Evolutionary conservation across 2,888 invertebrate species (phyloP).

Genomic region (Gymnocheta viridis): DNA sequence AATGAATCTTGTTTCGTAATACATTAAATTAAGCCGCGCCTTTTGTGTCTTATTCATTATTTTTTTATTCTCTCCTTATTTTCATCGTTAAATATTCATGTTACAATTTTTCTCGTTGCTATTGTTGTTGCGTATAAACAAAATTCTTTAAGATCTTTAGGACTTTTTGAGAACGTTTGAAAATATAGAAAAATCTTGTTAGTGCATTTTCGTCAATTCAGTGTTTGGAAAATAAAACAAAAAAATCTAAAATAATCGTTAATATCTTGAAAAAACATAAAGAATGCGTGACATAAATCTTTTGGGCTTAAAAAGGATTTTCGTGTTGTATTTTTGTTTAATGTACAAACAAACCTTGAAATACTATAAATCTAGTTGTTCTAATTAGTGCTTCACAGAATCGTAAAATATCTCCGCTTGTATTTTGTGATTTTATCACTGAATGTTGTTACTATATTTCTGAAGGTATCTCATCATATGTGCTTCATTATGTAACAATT

Average conservation of each 20-base stretch:
- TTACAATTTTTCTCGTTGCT: slow-evolving; percentile 32
- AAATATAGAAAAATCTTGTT: slow-evolving; percentile 15
- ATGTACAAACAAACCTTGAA: slow-evolving; percentile 34
- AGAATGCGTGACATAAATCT: slow-evolving; percentile 62
- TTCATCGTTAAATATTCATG: slow-evolving; percentile 54
- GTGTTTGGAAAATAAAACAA: slow-evolving; percentile 11
- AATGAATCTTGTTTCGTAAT: slow-evolving; percentile 47
- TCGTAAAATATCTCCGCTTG: background rate
- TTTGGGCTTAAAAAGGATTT: slow-evolving; percentile 60
- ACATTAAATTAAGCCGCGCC: slow-evolving; percentile 53
- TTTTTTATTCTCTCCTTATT: slow-evolving; percentile 33
- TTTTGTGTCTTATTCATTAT: slow-evolving; percentile 36
- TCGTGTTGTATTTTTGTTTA: slow-evolving; percentile 45
- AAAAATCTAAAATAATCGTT: slow-evolving; percentile 47
- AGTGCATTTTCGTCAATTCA: slow-evolving; percentile 2
- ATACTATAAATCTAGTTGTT: slow-evolving; percentile 53
- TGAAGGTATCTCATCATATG: background rate
- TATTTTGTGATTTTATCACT: background rate
- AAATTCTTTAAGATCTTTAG: slow-evolving; percentile 22
- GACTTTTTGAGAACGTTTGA: slow-evolving; percentile 1
- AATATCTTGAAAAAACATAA: slow-evolving; percentile 46
- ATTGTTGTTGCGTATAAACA: background rate
- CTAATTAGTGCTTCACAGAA: slow-evolving; percentile 45
- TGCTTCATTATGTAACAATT: slow-evolving; percentile 38
- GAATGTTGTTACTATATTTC: background rate